Percentiles rank a stretch among this genome's conserved stretches.
phyloP scores from a whole-genome alignment of 2,113 vertebrate species.

The Alces alces region DNA sequence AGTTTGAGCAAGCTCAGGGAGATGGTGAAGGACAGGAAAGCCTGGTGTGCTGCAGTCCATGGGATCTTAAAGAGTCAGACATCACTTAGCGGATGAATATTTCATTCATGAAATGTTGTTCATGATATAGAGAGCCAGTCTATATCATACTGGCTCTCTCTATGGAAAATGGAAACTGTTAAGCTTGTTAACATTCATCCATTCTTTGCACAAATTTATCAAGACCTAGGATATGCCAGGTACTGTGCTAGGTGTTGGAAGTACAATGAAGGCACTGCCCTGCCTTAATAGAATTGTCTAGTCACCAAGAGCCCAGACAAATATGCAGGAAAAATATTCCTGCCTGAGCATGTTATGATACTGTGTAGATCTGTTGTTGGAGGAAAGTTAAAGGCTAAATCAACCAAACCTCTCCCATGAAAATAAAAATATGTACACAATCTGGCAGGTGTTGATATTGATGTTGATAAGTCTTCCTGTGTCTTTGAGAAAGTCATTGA shows the following conservation, averaged over 20 bases:
- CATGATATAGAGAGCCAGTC: background rate
- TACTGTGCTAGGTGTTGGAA: background rate
- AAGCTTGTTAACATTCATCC: background rate
- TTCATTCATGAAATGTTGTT: background rate
- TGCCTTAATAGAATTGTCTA: background rate
- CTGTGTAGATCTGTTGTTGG: background rate
- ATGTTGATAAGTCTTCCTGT: background rate
- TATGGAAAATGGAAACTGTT: background rate
- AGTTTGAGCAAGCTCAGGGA: background rate
- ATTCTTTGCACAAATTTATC: background rate
- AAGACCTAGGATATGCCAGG: background rate
- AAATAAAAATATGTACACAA: background rate
- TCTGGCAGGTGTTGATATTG: background rate
- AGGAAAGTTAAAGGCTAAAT: constrained; percentile 22
- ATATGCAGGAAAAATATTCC: background rate
- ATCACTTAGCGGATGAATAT: background rate
- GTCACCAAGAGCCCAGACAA: background rate
- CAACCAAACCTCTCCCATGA: background rate
- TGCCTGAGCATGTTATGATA: background rate
- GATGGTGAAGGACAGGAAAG: background rate
- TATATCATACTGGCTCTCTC: background rate
- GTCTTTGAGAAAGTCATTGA: background rate
- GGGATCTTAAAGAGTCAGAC: background rate
- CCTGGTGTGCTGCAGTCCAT: background rate
- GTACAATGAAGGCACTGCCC: background rate